Percentiles rank a stretch among this genome's conserved stretches.
These are phyloP conservation scores for Apodemus speciosus DNA, from an alignment of 2,113 vertebrate species.

Conservation along the genomic window DNA sequence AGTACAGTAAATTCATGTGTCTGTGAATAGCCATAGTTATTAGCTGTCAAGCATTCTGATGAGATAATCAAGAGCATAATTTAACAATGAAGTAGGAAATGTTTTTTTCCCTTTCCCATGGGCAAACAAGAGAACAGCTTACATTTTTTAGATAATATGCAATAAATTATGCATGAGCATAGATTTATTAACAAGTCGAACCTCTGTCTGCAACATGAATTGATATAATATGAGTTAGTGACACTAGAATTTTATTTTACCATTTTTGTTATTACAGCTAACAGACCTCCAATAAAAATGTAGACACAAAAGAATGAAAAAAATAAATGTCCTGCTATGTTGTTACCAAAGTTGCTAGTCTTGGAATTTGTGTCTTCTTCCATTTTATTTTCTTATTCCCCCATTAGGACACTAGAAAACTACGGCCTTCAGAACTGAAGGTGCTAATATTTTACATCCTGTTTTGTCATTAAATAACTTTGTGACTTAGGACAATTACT, in stretches of 20 bases:
- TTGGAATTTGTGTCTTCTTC: conserved; percentile 24
- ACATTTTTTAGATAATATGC: conserved; percentile 62
- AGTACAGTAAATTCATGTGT: conserved; percentile 66
- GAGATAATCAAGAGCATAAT: conserved; percentile 68
- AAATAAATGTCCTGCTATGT: conserved; percentile 32
- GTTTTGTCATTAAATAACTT: conserved; percentile 1
- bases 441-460: background rate
- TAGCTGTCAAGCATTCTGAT: conserved; percentile 69
- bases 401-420: background rate
- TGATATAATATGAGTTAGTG: conserved; percentile 51
- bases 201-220: conserved; percentile 42
- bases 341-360: background rate
- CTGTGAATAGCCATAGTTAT: conserved; percentile 65
- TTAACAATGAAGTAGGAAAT: conserved; percentile 49
- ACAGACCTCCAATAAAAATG: conserved; percentile 27
- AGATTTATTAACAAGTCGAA: conserved; percentile 66
- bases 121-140: conserved; percentile 39
- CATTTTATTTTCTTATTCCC: background rate
- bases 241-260: conserved; percentile 48
- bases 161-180: conserved; percentile 61
- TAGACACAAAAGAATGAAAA: conserved; percentile 36
- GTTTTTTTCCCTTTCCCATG: conserved; percentile 39
- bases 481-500: background rate
- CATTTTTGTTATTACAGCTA: conserved; percentile 50
- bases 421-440: conserved; percentile 8